A percentile compares a stretch with the other conserved stretches of the same genome.
These are phyloP conservation scores for Alsophila aescularia DNA, from an alignment of 2,888 invertebrate species.

Conservation along the genomic window DNA sequence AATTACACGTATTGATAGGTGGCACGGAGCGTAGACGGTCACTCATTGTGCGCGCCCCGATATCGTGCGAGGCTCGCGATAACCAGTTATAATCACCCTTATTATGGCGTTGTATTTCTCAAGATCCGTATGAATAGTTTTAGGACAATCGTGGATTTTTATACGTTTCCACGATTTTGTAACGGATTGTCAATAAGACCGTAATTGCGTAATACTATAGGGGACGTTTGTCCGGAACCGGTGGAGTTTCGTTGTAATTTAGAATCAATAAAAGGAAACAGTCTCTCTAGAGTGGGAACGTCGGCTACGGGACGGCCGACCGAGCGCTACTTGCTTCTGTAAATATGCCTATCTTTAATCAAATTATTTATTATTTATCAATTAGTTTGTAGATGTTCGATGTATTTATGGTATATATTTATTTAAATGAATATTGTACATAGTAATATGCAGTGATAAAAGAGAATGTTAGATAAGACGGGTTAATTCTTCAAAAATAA, in stretches of 20 bases:
- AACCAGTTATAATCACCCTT: conserved; percentile 69
- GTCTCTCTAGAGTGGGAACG: conserved; percentile 47
- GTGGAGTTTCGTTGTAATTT: conserved; percentile 55
- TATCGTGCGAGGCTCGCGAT: conserved; percentile 33
- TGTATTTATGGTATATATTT: conserved; percentile 48
- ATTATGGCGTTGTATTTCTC: conserved; percentile 44
- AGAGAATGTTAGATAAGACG: conserved; percentile 12
- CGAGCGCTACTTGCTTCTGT: conserved; percentile 77
- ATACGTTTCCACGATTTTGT: conserved; percentile 39
- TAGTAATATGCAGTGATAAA: conserved; percentile 21
- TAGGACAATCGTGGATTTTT: conserved; percentile 43
- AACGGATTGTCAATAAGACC: conserved; percentile 14
- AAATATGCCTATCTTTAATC: conserved; percentile 74
- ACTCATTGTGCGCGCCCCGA: conserved; percentile 49
- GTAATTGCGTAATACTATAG: conserved; percentile 43
- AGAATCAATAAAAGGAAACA: conserved; percentile 44
- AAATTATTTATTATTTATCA: conserved; percentile 82
- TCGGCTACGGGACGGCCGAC: conserved; percentile 48
- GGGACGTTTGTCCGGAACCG: conserved; percentile 62
- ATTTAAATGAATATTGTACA: conserved; percentile 44
- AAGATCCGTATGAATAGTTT: conserved; percentile 50
- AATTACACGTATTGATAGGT: conserved; percentile 64
- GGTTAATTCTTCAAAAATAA: conserved; percentile 10
- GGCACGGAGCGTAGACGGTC: conserved; percentile 52
- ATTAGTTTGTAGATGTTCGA: conserved; percentile 63